Evolutionary conservation across 2,797 vertebrate species (phyloP), one percentile per base, ranked within the genome.

Genomic region (Anguilla marmorata): DNA sequence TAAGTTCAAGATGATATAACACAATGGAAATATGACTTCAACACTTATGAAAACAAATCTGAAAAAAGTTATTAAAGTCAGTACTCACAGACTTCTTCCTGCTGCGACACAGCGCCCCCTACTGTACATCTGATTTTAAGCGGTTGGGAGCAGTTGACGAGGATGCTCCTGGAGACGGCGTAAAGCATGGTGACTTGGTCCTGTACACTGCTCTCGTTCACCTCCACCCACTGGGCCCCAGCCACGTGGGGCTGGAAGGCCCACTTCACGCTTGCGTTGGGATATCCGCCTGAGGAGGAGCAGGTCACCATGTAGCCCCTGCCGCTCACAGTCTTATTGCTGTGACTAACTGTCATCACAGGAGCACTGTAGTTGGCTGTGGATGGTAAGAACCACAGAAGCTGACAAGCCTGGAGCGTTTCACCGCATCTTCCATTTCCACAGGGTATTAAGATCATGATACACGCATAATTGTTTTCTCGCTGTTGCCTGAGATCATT

Each of bases 361-460:
- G 90, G 91, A 37, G 50, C 11, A 30, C 74, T 89, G 89, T 89
- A 92, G 0, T 87, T 50, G 7, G 87, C 90, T 91, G 86, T 19
- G 69, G 60, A 19, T 11, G 27, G 58, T 45, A n/a, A 60, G 1
- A n/a, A 54, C 56, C 8, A 33, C 9, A 79, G 19, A 56, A 21
- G 9, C 76, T 60, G 8, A 82, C 89, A 74, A 87, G 90, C 90
- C 84, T 91, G 90, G 90, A 93, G 90, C 91, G 89, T 89, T 60
- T 0, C 84, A 87, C 82, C 72, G 90, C 89, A 88, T 89, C 82
- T 86, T 74, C 87, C 45, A n/a, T 52, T 41, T 54, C 85, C 88
- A 86, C 56, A 72, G 50, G 84, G 30, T 37, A 19, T 41, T n/a
- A 27, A 66, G 2, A 66, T 12, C 14, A 56, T n/a, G 63, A 66